Evolutionary conservation across 1,140 invertebrate genomes (phyloP).

Genomic region (Bombus turneri): DNA sequence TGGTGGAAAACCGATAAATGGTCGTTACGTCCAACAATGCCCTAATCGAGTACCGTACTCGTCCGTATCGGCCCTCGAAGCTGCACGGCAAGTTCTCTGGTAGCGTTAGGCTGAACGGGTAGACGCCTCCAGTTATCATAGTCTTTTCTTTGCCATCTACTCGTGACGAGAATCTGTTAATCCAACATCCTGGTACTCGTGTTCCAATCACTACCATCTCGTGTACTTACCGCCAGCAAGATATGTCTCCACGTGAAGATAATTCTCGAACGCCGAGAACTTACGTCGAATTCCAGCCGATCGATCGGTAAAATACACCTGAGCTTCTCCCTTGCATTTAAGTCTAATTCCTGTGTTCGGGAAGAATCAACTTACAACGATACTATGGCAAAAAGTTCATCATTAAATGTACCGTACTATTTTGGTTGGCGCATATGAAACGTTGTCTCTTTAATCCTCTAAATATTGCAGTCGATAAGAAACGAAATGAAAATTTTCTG

Average conservation of each 20-base stretch:
- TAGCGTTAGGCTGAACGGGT: constrained; percentile 69
- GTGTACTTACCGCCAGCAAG: constrained; percentile 64
- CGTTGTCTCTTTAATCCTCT: too few relatives aligned
- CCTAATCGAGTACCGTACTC: constrained; percentile 72
- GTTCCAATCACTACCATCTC: neutral
- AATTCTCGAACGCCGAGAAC: constrained; percentile 67
- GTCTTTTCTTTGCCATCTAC: constrained; percentile 58
- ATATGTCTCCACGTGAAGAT: constrained; percentile 67
- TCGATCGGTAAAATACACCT: constrained; percentile 72
- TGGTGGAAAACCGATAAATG: constrained; percentile 58
- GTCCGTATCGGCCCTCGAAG: constrained; percentile 75
- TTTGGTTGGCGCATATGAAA: too few relatives aligned
- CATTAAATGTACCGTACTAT: too few relatives aligned
- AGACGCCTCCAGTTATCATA: constrained; percentile 60
- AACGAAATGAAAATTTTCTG: too few relatives aligned
- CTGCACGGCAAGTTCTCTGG: constrained; percentile 72
- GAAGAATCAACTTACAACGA: too few relatives aligned
- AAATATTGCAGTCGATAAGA: too few relatives aligned
- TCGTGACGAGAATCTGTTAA: constrained; percentile 47
- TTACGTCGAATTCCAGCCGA: constrained; percentile 69
- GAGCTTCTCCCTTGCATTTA: constrained; percentile 71
- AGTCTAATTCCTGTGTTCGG: constrained; percentile 65
- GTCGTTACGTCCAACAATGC: constrained; percentile 66
- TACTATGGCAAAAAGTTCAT: too few relatives aligned
- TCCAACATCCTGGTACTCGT: neutral